Percentiles rank a stretch among this genome's conserved stretches.
These are phyloP conservation scores for roundworm (Caenorhabditis elegans) DNA, from an alignment of 1,140 invertebrate genomes.

Conservation along the genomic window WBcel235 BX284605.5:13597001-13597500, in stretches of 20 bases:
- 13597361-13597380: too few species aligned
- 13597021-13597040: conserved; percentile 7
- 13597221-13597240: not conserved
- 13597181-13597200: not conserved
- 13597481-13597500: not conserved
- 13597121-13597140: not conserved
- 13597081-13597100: not conserved
- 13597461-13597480: not conserved
- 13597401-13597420: too few species aligned
- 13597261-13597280: not conserved
- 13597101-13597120: not conserved
- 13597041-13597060: not conserved
- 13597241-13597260: not conserved
- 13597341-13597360: too few species aligned
- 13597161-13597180: not conserved
- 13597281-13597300: too few species aligned
- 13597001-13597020: not conserved
- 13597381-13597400: too few species aligned
- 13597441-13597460: too few species aligned
- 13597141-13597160: not conserved
- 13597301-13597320: too few species aligned
- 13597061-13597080: not conserved
- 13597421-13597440: too few species aligned
- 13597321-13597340: too few species aligned
- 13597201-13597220: not conserved